Base-by-base conservation (phyloP, 92 coral and sea anemone genomes). In the Nematostella vectensis region DNA sequence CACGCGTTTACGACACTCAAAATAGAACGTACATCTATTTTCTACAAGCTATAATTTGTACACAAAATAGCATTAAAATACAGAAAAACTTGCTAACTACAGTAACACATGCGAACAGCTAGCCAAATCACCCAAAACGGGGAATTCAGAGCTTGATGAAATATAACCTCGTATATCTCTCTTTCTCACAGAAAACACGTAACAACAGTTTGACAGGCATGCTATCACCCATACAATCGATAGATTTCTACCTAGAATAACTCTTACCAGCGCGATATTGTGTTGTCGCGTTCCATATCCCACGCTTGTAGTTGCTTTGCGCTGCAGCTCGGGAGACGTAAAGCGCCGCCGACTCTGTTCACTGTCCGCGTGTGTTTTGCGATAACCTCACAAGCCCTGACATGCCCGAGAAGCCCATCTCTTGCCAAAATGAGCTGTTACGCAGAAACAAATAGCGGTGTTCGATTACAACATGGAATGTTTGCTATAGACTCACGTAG, bases 371-470 rank as follows among this genome's bases (percentile, higher is more conserved):
- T 45, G 51, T 11, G 4, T 8, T 45, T 45, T 45, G 23, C 23
- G 51, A 45, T 45, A 45, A 45, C 51, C 51, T 45, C 51, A 45
- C 51, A 45, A 45, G 51, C 51, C 51, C 23, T 19, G 4, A 45
- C 51, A 45, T 45, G 51, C 51, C 51, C 51, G 9, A 17, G 11
- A 8, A 4, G 11, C 4, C 51, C 51, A 45, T 45, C 40, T 6
- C 40, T 33, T 33, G 40, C 40, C 40, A 6, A 15, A 6, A 6
- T 33, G 40, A 33, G 40, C 8, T 33, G 40, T 33, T 33, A 33
- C 40, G 15, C 8, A 6, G 40, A 33, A 33, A 33, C 8, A n/a
- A 33, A 15, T 33, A 33, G 40, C 40, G 40, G 40, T 33, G 40
- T 33, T 15, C 6, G 15, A 33, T 33, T 33, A 15, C 40, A 15